Percentiles rank a stretch among this genome's conserved stretches.
Evolutionary conservation across 2,797 vertebrate genomes (phyloP).

Genomic region (Heterohyrax brucei): DNA sequence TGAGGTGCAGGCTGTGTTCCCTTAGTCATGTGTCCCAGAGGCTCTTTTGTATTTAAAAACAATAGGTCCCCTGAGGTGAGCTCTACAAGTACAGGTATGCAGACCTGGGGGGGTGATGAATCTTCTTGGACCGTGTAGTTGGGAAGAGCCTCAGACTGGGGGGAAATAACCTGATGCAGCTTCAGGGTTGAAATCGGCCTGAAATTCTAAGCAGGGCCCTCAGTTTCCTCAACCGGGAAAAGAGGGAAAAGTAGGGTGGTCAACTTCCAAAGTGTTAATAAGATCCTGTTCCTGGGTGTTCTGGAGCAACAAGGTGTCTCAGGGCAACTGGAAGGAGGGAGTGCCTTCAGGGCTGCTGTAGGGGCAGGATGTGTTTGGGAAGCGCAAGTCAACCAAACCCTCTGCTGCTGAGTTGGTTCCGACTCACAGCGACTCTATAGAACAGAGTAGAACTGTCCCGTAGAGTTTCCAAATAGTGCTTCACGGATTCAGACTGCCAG

Average conservation of each 20-base stretch:
- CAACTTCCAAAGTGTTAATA: neutral
- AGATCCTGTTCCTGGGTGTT: neutral
- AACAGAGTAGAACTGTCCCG: no score
- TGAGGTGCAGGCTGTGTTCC: conserved; percentile 18
- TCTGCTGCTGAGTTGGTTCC: no score
- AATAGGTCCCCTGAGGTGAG: neutral
- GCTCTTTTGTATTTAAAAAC: neutral
- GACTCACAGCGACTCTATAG: no score
- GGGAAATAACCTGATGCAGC: neutral
- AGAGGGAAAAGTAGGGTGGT: neutral
- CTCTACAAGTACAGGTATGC: neutral
- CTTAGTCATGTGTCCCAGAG: neutral
- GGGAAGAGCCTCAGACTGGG: neutral
- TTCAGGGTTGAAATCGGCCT: conserved; percentile 6
- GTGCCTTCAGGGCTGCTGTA: neutral
- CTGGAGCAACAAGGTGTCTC: neutral
- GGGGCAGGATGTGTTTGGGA: neutral
- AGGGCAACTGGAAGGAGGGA: neutral
- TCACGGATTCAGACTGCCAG: no score
- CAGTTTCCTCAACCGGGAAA: neutral
- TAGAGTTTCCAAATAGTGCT: no score
- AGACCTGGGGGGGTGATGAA: neutral
- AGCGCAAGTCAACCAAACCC: no score
- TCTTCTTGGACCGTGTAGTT: neutral
- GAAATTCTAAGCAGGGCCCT: neutral